Evolutionary conservation across 2,888 invertebrate genomes (phyloP).

Genomic region (Calliphora vomitoria): DNA sequence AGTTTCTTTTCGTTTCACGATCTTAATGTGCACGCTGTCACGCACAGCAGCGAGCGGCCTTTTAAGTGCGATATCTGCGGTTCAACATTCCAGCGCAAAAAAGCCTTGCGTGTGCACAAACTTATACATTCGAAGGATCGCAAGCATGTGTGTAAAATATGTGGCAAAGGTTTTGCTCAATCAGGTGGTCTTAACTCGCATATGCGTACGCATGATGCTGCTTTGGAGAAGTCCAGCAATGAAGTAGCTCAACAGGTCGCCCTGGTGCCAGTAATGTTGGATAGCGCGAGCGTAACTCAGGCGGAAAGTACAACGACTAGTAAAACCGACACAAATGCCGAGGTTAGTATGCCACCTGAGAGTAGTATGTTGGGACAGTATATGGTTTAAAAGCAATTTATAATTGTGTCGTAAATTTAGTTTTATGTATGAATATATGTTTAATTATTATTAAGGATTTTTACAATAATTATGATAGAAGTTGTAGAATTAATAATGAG

Average conservation of each 20-base stretch:
- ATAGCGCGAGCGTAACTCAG: constrained; percentile 4
- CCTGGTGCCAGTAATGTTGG: background rate
- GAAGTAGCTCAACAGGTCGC: constrained; percentile 1
- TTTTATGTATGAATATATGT: background rate
- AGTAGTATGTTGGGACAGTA: constrained; percentile 54
- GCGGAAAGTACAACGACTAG: constrained; percentile 9
- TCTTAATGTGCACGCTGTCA: constrained; percentile 82
- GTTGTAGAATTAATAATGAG: background rate
- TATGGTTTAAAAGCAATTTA: constrained; percentile 14
- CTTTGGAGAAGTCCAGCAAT: constrained; percentile 50
- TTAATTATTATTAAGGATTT: constrained; percentile 23
- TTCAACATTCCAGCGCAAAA: constrained; percentile 82
- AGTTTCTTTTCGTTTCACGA: constrained; percentile 81
- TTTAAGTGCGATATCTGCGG: constrained; percentile 78
- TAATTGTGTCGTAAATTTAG: constrained; percentile 25
- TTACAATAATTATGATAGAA: constrained; percentile 12
- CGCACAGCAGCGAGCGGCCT: constrained; percentile 81
- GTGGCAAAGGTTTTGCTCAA: constrained; percentile 81
- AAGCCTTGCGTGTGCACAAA: constrained; percentile 82
- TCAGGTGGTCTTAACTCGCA: constrained; percentile 82
- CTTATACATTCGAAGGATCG: constrained; percentile 80
- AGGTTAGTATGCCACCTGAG: constrained; percentile 42
- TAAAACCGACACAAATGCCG: constrained; percentile 20
- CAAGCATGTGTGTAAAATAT: constrained; percentile 81
- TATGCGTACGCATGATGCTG: constrained; percentile 79